Conservation (phyloP, 2,888 invertebrate species). For the Eristalinus sepulchralis region DNA sequence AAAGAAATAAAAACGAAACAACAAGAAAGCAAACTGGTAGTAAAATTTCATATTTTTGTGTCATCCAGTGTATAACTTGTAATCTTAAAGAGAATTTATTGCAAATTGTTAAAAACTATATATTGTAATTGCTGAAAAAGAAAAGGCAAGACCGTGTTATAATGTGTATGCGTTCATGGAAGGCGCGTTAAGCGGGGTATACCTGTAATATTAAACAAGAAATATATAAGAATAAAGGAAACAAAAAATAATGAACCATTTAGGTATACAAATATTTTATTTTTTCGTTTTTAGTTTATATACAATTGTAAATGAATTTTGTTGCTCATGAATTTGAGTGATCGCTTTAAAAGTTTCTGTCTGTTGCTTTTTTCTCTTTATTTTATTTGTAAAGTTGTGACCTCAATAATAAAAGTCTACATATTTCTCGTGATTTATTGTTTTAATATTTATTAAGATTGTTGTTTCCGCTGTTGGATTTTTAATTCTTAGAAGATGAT, state of each 20-base stretch:
- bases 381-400: slow-evolving; percentile 24
- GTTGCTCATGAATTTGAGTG: slow-evolving; percentile 7
- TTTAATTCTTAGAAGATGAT: no score
- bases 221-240: neutral
- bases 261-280: slow-evolving; percentile 4
- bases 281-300: slow-evolving; percentile 5
- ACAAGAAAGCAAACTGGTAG: neutral
- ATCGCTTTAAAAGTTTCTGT: slow-evolving; percentile 14
- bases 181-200: slow-evolving; percentile 1
- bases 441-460: neutral
- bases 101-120: neutral
- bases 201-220: slow-evolving; percentile 1
- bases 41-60: neutral
- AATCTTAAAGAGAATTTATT: slow-evolving; percentile 1
- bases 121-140: neutral
- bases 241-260: neutral
- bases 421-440: neutral
- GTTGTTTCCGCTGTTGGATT: neutral
- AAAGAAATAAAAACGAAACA: neutral
- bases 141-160: neutral
- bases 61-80: neutral
- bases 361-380: slow-evolving; percentile 16
- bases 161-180: neutral
- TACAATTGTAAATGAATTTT: slow-evolving; percentile 9
- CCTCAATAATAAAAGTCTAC: slow-evolving; percentile 26